Base-by-base conservation (phyloP, 2,888 invertebrate species). In the Heteromyza rotundicornis region DNA sequence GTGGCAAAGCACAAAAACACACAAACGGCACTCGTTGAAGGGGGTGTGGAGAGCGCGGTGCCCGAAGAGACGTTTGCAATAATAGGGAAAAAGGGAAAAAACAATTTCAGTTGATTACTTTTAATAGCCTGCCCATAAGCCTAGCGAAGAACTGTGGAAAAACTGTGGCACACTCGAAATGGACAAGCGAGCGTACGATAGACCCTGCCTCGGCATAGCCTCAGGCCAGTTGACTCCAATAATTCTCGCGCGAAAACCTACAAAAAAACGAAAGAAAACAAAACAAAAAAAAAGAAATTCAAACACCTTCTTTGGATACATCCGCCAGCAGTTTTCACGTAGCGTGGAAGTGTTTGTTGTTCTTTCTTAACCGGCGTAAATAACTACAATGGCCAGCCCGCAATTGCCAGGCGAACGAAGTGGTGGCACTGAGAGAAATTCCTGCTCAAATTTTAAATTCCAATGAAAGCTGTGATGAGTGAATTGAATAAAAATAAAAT, bases 261-360 rank as follows among this genome's bases (percentile, higher is more conserved):
- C 32, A 8, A 12, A 5, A 5, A 12, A 32, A 32, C 32, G 12
- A 32, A 32, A 12, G 32, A 5, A 12, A 5, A 32, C 32, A 12
- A 12, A n/a, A n/a, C n/a, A n/a, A n/a, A n/a, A n/a, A n/a, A 10
- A 27, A 14, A n/a, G 3, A 7, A 40, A 3, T 14, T 40, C 14
- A 40, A 40, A 40, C 40, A 40, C 40, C 40, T 40, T 40, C 40
- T 40, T 40, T 40, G n/a, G 40, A n/a, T n/a, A 40, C 40, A 40
- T 40, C n/a, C 40, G 40, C 14, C n/a, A 14, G 10, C 27, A 10
- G 27, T 27, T 27, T 5, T 27, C 10, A 27, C 2, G 40, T n/a
- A n/a, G 40, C 5, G 40, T 7, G 10, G 40, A 7, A 27, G 27
- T 27, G 27, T 27, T 27, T 27, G 27, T 27, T 27, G 27, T 5